A percentile compares a stretch with the other conserved stretches of the same genome.
Evolutionary conservation across 1,140 invertebrate species (phyloP).

Genomic region (Dryas iulia): DNA sequence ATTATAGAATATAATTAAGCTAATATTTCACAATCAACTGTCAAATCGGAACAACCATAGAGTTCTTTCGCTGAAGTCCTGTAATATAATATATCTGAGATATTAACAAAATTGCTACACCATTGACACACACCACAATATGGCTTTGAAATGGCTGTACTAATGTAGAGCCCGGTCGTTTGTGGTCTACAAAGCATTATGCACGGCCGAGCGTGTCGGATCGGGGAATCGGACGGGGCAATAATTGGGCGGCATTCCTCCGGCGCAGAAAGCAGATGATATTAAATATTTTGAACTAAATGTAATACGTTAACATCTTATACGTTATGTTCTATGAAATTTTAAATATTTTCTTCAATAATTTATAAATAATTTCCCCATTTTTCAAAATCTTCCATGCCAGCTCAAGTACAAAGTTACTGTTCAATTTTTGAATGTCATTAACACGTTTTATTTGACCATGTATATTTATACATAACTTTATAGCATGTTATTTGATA

Average conservation of each 20-base stretch:
- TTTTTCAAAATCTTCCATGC: too few relatives aligned
- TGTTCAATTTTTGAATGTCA: too few relatives aligned
- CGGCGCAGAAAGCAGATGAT: not conserved
- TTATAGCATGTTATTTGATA: too few relatives aligned
- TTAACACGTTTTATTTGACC: too few relatives aligned
- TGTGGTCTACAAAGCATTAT: conserved; percentile 8
- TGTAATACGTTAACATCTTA: not conserved
- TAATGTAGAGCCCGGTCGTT: not conserved
- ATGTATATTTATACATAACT: too few relatives aligned
- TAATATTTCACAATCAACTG: not conserved
- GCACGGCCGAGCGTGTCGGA: conserved; percentile 28
- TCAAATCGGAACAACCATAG: too few relatives aligned
- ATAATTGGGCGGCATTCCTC: conserved; percentile 67
- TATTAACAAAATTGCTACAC: not conserved
- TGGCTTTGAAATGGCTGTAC: not conserved
- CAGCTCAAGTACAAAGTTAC: too few relatives aligned
- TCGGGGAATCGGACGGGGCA: conserved; percentile 15
- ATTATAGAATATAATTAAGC: not conserved
- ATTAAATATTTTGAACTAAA: not conserved
- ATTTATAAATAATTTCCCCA: too few relatives aligned
- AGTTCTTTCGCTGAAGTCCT: not conserved
- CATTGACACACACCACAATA: not conserved
- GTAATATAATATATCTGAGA: not conserved
- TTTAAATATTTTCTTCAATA: too few relatives aligned
- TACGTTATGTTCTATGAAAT: too few relatives aligned